Conservation (phyloP, 2,888 invertebrate genomes). For the Spodoptera exigua region DNA sequence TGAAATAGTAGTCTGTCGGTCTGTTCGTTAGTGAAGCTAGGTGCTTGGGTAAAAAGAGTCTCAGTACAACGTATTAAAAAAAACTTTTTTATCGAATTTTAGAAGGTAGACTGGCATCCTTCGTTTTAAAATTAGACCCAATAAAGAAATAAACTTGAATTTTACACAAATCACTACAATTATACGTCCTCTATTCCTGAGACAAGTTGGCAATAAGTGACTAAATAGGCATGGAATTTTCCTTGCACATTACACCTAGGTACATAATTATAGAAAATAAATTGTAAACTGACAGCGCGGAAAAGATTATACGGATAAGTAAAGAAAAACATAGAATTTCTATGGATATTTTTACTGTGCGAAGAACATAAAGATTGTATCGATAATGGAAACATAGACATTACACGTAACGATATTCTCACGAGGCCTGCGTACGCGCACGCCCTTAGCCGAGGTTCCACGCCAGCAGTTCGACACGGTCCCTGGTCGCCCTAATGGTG, state of each 20-base stretch:
- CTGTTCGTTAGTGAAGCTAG: too few species aligned
- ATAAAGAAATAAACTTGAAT: too few species aligned
- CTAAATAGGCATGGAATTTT: constrained; percentile 4
- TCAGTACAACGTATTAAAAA: too few species aligned
- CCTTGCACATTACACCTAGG: neutral
- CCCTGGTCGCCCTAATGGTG: constrained; percentile 77
- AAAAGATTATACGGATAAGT: constrained; percentile 17
- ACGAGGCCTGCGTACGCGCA: constrained; percentile 58
- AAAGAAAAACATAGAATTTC: constrained; percentile 22
- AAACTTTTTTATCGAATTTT: too few species aligned
- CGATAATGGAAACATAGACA: constrained; percentile 43
- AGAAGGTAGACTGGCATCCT: too few species aligned
- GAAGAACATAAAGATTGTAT: constrained; percentile 36
- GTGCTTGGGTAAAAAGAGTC: too few species aligned
- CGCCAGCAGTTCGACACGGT: constrained; percentile 75
- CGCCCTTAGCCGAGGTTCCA: constrained; percentile 70
- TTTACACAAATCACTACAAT: too few species aligned
- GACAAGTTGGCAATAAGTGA: constrained; percentile 1
- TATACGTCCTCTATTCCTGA: neutral
- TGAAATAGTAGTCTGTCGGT: too few species aligned
- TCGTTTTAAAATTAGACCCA: too few species aligned
- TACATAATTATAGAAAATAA: constrained; percentile 3
- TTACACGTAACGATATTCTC: constrained; percentile 55
- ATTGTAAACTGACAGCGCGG: constrained; percentile 4
- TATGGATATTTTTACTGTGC: constrained; percentile 21